These are phyloP conservation scores for Eunapius fragilis DNA, from an alignment of 37 sponge, comb jelly and placozoan species.

Conservation along the genomic window DNA sequence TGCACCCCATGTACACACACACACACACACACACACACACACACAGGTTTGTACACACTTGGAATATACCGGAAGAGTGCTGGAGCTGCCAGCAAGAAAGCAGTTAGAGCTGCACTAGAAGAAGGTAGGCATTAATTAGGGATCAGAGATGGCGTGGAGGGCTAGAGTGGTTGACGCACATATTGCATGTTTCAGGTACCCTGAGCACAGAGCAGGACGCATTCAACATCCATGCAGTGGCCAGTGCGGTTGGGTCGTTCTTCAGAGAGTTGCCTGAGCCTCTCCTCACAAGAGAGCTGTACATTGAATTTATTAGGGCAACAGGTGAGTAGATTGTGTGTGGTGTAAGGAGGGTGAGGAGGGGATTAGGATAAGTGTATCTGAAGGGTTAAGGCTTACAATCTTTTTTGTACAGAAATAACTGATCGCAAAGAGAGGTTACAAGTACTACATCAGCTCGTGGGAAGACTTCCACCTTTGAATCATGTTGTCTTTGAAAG, in stretches of 20 bases:
- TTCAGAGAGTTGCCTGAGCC: conserved; percentile 88
- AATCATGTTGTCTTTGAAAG: conserved; percentile 79
- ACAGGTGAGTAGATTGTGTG: conserved; percentile 33
- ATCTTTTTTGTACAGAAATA: conserved; percentile 31
- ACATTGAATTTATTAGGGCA: conserved; percentile 74
- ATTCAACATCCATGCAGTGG: conserved; percentile 70
- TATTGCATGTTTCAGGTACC: conserved; percentile 44
- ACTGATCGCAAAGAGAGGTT: conserved; percentile 56
- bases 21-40: background rate
- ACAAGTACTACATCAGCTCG: conserved; percentile 59
- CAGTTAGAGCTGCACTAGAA: conserved; percentile 70
- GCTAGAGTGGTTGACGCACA: background rate
- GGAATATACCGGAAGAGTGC: conserved; percentile 89
- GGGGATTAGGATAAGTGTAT: background rate
- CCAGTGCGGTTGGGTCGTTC: conserved; percentile 74
- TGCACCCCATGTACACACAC: background rate
- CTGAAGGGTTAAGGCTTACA: background rate
- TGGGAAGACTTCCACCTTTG: conserved; percentile 57
- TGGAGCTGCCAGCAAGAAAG: conserved; percentile 69
- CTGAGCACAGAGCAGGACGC: conserved; percentile 47
- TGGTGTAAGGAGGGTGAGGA: background rate
- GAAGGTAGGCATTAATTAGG: conserved; percentile 42
- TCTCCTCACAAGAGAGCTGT: conserved; percentile 82
- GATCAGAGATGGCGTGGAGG: background rate
- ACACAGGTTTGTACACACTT: conserved; percentile 74